Percentiles rank a stretch among this genome's conserved stretches.
These are phyloP conservation scores for Cottoperca gobio DNA, from an alignment of 2,797 vertebrate species.

Conservation along the genomic window DNA sequence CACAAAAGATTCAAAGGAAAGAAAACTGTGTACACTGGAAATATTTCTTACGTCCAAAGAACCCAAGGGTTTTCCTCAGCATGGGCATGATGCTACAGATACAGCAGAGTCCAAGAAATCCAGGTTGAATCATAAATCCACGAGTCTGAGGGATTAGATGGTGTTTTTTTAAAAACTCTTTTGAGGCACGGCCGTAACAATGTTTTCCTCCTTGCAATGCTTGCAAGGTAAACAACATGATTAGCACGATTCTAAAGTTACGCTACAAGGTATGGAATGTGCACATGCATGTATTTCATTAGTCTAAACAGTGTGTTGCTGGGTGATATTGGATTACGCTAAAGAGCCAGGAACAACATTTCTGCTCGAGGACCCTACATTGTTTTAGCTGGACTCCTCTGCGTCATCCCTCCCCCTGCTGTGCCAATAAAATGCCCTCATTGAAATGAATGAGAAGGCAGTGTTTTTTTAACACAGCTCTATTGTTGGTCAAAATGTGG, in stretches of 20 bases:
- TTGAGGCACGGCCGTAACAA: background rate
- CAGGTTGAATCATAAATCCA: background rate
- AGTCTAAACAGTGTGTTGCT: constrained; percentile 28
- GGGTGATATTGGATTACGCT: constrained; percentile 25
- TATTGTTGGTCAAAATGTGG: constrained; percentile 55
- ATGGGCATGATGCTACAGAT: constrained; percentile 12
- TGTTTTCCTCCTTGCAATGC: background rate
- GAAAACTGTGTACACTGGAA: constrained; percentile 32
- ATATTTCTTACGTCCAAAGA: constrained; percentile 4
- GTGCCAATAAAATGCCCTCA: constrained; percentile 41
- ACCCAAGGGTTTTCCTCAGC: background rate
- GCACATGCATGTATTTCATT: constrained; percentile 16
- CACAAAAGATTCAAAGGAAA: background rate
- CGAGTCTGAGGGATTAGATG: constrained; percentile 10
- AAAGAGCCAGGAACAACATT: constrained; percentile 34
- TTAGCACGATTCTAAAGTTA: background rate
- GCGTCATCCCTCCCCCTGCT: constrained; percentile 17
- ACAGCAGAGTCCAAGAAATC: background rate
- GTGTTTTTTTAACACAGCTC: constrained; percentile 33
- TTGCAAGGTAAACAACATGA: constrained; percentile 13
- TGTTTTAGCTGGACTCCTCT: constrained; percentile 4
- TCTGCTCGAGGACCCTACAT: constrained; percentile 4
- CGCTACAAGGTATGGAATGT: background rate
- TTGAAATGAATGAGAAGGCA: constrained; percentile 62
- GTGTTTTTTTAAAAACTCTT: background rate